Conservation (phyloP, 2,113 vertebrate genomes). For the Astatoreochromis straeleni region DNA sequence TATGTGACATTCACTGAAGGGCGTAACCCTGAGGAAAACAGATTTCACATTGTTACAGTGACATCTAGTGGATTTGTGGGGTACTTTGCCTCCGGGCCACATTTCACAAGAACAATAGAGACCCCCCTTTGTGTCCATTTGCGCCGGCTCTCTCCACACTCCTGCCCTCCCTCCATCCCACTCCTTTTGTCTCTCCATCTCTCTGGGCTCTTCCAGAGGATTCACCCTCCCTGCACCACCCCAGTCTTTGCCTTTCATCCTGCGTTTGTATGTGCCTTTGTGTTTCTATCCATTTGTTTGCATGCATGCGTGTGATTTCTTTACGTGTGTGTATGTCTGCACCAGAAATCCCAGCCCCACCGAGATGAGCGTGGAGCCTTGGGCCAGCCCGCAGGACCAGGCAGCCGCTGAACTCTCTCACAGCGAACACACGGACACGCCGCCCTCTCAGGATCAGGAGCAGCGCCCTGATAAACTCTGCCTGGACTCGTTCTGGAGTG, state of each 20-base stretch:
- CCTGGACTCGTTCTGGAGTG: conserved; percentile 84
- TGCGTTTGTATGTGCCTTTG: conserved; percentile 27
- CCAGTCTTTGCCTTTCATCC: background rate
- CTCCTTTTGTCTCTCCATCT: conserved; percentile 53
- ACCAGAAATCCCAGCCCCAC: conserved; percentile 69
- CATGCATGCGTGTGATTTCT: conserved; percentile 57
- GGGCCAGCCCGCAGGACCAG: conserved; percentile 62
- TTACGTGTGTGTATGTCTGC: conserved; percentile 56
- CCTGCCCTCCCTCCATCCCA: conserved; percentile 27
- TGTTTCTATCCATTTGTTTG: conserved; percentile 37
- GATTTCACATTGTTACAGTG: conserved; percentile 8
- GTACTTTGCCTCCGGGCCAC: conserved; percentile 11
- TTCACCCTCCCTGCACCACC: background rate
- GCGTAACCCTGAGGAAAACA: background rate
- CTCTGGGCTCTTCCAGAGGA: conserved; percentile 5
- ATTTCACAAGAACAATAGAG: conserved; percentile 65
- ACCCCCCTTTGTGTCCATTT: conserved; percentile 51
- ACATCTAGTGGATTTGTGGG: conserved; percentile 59
- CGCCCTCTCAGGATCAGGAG: conserved; percentile 49
- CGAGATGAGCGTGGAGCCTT: conserved; percentile 77
- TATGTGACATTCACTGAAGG: background rate
- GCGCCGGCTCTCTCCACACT: conserved; percentile 24
- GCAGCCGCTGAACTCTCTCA: conserved; percentile 50
- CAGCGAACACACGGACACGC: conserved; percentile 1
- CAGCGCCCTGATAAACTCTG: conserved; percentile 74